A percentile compares a stretch with the other conserved stretches of the same genome.
phyloP scores from a whole-genome alignment of 2,113 vertebrate species.

The Myiozetetes cayanensis region DNA sequence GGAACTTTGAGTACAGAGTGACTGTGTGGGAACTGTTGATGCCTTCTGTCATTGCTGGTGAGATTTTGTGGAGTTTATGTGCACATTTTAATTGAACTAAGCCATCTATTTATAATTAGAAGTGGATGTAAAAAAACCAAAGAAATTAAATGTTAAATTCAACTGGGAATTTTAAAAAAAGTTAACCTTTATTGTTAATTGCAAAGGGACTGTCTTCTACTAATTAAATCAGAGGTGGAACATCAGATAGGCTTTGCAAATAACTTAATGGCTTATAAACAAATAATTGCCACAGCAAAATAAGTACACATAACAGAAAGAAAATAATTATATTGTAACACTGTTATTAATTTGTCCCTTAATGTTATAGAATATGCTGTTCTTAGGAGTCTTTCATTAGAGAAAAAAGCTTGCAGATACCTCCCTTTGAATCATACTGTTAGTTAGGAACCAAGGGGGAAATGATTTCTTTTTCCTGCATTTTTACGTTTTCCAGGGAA shows the following conservation, averaged over 20 bases:
- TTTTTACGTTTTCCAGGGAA: slow-evolving; percentile 35
- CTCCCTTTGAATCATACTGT: slow-evolving; percentile 12
- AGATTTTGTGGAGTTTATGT: background rate
- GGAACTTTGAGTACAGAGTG: background rate
- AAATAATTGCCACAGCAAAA: slow-evolving; percentile 52
- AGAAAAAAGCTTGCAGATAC: background rate
- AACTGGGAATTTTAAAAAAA: slow-evolving; percentile 7
- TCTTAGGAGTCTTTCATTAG: slow-evolving; percentile 12
- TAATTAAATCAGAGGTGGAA: slow-evolving; percentile 28
- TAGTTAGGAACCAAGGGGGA: background rate
- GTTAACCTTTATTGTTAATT: slow-evolving; percentile 34
- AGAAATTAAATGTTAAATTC: background rate
- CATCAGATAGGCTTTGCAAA: slow-evolving; percentile 39
- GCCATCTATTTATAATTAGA: background rate
- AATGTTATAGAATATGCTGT: background rate
- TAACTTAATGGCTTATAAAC: slow-evolving; percentile 51
- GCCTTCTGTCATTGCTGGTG: background rate
- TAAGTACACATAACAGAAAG: background rate
- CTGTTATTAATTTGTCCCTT: slow-evolving; percentile 35
- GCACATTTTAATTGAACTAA: background rate
- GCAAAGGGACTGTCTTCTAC: slow-evolving; percentile 27
- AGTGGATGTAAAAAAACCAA: background rate
- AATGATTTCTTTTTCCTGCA: background rate
- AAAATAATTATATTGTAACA: background rate
- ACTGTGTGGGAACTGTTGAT: background rate